Evolutionary conservation across 2,888 invertebrate genomes (phyloP).

Genomic region (Hydropsyche betteni): DNA sequence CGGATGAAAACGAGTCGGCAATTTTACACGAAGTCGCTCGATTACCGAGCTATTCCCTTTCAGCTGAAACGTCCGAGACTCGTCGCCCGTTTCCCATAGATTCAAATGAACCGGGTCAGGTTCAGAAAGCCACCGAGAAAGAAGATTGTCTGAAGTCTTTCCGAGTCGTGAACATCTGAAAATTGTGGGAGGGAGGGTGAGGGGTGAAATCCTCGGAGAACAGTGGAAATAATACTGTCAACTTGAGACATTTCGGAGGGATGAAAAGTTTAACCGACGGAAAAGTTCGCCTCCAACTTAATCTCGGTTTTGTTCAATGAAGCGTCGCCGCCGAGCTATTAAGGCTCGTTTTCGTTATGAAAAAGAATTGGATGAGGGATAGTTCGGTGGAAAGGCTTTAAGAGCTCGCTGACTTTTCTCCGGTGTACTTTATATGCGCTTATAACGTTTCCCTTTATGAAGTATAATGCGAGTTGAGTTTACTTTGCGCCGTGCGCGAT

Average conservation of each 20-base stretch:
- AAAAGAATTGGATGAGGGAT: constrained; percentile 23
- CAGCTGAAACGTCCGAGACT: too few relatives aligned
- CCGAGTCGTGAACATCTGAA: background rate
- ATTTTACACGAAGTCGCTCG: background rate
- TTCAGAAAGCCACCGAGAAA: background rate
- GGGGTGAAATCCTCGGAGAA: constrained; percentile 5
- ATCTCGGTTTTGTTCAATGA: constrained; percentile 41
- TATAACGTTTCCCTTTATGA: too few relatives aligned
- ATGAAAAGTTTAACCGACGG: constrained; percentile 41
- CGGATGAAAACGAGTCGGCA: too few relatives aligned
- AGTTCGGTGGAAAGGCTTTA: background rate
- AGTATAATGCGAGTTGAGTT: too few relatives aligned
- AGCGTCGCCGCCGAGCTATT: constrained; percentile 29
- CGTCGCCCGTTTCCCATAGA: background rate
- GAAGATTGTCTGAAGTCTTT: background rate
- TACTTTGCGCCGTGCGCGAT: too few relatives aligned
- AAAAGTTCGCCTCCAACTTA: constrained; percentile 39
- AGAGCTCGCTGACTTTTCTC: too few relatives aligned
- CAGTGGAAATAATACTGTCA: constrained; percentile 31
- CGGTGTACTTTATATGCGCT: too few relatives aligned
- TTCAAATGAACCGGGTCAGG: background rate
- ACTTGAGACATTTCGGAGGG: constrained; percentile 30
- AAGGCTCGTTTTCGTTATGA: constrained; percentile 26
- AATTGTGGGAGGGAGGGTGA: background rate
- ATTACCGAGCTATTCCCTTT: background rate